Evolutionary conservation across 2,797 vertebrate genomes (phyloP).

Genomic region (Muscicapa striata): DNA sequence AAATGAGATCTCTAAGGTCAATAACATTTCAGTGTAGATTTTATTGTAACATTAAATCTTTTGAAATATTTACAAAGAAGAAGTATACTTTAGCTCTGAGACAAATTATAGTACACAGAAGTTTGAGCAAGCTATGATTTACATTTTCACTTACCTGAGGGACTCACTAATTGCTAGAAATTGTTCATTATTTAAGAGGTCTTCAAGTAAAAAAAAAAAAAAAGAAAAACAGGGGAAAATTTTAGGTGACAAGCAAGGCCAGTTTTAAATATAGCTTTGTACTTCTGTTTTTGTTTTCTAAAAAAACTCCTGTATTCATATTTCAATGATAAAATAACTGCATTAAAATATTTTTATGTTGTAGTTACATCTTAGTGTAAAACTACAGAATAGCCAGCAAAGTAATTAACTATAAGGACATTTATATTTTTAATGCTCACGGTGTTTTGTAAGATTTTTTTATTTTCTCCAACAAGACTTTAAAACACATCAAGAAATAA

Average conservation of each 20-base stretch:
- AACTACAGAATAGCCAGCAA: neutral
- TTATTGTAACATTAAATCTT: slow-evolving; percentile 57
- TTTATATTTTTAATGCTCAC: slow-evolving; percentile 12
- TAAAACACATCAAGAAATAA: neutral
- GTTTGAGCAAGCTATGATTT: slow-evolving; percentile 45
- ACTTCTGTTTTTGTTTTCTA: neutral
- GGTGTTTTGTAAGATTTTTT: neutral
- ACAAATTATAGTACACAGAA: slow-evolving; percentile 27
- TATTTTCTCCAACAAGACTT: neutral
- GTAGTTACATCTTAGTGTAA: neutral
- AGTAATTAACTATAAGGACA: slow-evolving; percentile 15
- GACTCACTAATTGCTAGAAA: slow-evolving; percentile 53
- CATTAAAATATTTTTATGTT: neutral
- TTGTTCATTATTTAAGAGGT: slow-evolving; percentile 35
- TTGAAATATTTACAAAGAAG: slow-evolving; percentile 56
- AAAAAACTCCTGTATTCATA: neutral
- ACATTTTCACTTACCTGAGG: slow-evolving; percentile 52
- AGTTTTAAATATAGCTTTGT: slow-evolving; percentile 3
- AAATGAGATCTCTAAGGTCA: slow-evolving; percentile 41
- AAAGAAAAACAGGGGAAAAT: neutral
- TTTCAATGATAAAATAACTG: slow-evolving; percentile 27
- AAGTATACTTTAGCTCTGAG: slow-evolving; percentile 43
- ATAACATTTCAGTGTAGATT: slow-evolving; percentile 8
- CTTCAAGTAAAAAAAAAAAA: slow-evolving; percentile 26
- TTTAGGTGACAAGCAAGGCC: neutral